Conservation (phyloP, 2,888 invertebrate genomes). For the Julus scanicus region DNA sequence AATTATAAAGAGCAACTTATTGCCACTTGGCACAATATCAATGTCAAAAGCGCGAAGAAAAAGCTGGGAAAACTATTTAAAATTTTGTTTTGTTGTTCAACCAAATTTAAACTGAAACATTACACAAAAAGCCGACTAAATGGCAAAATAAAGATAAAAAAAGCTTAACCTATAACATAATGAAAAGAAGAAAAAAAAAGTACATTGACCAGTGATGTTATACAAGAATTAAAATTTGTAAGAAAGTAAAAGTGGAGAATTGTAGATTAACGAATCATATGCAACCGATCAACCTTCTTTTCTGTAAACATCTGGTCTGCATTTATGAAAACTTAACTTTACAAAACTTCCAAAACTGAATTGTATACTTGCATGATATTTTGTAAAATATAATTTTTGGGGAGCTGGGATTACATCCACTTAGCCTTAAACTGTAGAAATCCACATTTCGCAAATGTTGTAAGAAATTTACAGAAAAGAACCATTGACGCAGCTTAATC, state of each 20-base stretch:
- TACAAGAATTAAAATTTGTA: slow-evolving; percentile 44
- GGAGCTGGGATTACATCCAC: too few relatives aligned
- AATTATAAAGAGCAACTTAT: background rate
- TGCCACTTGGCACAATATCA: slow-evolving; percentile 41
- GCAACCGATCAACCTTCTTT: background rate
- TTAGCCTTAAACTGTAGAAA: background rate
- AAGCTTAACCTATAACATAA: slow-evolving; percentile 8
- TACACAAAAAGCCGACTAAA: slow-evolving; percentile 39
- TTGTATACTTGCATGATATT: background rate
- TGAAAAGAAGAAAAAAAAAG: background rate
- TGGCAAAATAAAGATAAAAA: slow-evolving; percentile 10
- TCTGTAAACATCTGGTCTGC: background rate
- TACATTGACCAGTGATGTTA: slow-evolving; percentile 45
- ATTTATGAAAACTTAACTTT: too few relatives aligned
- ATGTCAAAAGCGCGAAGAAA: background rate
- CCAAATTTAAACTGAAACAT: background rate
- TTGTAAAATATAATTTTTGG: too few relatives aligned
- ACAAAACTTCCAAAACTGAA: background rate
- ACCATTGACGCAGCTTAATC: slow-evolving; percentile 3
- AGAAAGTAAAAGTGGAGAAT: background rate
- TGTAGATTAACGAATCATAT: background rate
- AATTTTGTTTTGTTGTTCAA: slow-evolving; percentile 30
- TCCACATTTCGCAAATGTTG: background rate
- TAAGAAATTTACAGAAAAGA: slow-evolving; percentile 22
- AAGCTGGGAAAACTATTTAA: background rate